phyloP scores from a whole-genome alignment of 2,797 vertebrate genomes.

The Xiphophorus birchmanni region DNA sequence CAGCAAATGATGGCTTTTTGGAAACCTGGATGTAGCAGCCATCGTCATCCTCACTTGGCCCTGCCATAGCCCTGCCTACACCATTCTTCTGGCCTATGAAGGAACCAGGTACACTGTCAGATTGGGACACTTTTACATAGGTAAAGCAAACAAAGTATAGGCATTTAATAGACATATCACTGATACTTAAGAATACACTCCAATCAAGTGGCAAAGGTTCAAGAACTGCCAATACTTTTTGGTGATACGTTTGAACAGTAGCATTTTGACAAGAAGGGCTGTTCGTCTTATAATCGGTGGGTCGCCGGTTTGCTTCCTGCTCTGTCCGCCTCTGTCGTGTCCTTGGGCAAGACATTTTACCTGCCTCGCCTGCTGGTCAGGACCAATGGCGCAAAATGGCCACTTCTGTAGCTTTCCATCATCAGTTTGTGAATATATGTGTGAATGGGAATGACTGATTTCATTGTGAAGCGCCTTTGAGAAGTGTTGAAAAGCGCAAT shows the following conservation, averaged over 20 bases:
- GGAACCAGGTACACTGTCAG: not conserved
- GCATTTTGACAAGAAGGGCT: not conserved
- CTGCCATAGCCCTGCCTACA: not conserved
- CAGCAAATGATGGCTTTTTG: slow-evolving; percentile 66
- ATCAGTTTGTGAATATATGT: no score
- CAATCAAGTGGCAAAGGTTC: not conserved
- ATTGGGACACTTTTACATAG: not conserved
- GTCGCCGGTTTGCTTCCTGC: no score
- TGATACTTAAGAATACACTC: not conserved
- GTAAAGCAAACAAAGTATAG: no score
- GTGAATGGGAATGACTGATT: no score
- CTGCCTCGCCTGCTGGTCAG: no score
- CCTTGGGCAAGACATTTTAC: no score
- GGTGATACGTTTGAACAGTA: not conserved
- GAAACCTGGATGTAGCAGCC: slow-evolving; percentile 91
- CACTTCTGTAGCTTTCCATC: no score
- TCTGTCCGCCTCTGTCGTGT: no score
- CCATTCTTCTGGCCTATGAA: slow-evolving; percentile 77
- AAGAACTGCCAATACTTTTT: not conserved
- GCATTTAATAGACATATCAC: not conserved
- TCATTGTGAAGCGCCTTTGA: no score
- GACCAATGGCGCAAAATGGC: no score
- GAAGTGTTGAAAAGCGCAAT: no score
- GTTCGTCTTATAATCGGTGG: no score
- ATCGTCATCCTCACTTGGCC: slow-evolving; percentile 80